Percentiles rank a stretch among this genome's conserved stretches.
Evolutionary conservation across 2,888 invertebrate genomes (phyloP).

Genomic region (Acanthococcus lagerstroemiae): DNA sequence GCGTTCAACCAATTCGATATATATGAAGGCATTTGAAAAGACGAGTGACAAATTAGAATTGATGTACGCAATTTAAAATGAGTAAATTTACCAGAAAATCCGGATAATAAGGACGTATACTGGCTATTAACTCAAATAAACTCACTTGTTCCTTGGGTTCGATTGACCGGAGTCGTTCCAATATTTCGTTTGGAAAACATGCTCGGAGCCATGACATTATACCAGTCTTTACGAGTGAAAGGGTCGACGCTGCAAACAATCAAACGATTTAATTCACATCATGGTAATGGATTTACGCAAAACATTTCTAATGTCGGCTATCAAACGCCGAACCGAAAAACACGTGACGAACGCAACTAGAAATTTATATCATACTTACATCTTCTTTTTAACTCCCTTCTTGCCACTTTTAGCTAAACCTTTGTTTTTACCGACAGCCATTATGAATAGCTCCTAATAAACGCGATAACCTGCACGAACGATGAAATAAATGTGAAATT

Average conservation of each 20-base stretch:
- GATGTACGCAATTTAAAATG: no score
- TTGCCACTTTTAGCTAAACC: slow-evolving; percentile 97
- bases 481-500: no score
- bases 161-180: slow-evolving; percentile 97
- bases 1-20: no score
- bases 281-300: not conserved
- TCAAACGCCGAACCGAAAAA: no score
- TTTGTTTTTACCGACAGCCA: slow-evolving; percentile 93
- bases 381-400: slow-evolving; percentile 99
- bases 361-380: slow-evolving; percentile 75
- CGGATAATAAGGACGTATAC: no score
- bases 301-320: no score
- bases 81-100: no score
- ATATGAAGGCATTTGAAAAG: no score
- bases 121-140: no score
- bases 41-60: no score
- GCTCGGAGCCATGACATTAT: slow-evolving; percentile 97
- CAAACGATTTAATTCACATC: slow-evolving; percentile 31
- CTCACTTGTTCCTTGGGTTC: slow-evolving; percentile 74
- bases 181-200: slow-evolving; percentile 96
- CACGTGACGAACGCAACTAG: slow-evolving; percentile 40
- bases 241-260: slow-evolving; percentile 78
- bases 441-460: no score
- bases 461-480: no score
- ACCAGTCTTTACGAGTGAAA: slow-evolving; percentile 99